Conservation (phyloP, 2,888 invertebrate genomes). For the Hyposoter dolosus region DNA sequence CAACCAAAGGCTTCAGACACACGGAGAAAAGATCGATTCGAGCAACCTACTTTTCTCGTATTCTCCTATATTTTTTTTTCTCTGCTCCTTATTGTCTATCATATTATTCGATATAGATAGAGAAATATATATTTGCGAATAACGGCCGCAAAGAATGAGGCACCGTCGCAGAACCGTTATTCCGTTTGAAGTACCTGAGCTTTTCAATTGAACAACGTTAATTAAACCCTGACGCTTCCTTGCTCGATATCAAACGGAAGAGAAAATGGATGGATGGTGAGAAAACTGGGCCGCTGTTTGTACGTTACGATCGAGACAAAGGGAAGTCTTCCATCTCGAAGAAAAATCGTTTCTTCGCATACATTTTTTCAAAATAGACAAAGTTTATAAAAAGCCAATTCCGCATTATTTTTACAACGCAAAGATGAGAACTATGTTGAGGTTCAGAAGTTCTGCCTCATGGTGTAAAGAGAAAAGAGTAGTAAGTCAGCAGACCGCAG, state of each 20-base stretch:
- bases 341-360: constrained; percentile 4
- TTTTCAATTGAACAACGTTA: constrained; percentile 59
- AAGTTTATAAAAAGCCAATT: no score
- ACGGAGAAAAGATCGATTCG: constrained; percentile 23
- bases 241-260: constrained; percentile 45
- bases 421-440: no score
- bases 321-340: constrained; percentile 7
- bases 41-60: constrained; percentile 32
- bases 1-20: neutral
- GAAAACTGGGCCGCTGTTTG: constrained; percentile 46
- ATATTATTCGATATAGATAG: neutral
- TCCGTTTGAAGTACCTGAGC: constrained; percentile 35
- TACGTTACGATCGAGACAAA: constrained; percentile 29
- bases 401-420: no score
- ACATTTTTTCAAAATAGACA: no score
- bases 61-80: neutral
- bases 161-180: constrained; percentile 19
- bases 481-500: neutral
- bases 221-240: constrained; percentile 54
- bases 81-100: neutral
- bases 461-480: neutral
- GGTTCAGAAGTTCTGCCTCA: neutral
- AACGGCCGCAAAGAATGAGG: constrained; percentile 2
- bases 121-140: neutral
- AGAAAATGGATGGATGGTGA: constrained; percentile 36